Conservation (phyloP, 2,797 vertebrate species). For the Myripristis jacobus region DNA sequence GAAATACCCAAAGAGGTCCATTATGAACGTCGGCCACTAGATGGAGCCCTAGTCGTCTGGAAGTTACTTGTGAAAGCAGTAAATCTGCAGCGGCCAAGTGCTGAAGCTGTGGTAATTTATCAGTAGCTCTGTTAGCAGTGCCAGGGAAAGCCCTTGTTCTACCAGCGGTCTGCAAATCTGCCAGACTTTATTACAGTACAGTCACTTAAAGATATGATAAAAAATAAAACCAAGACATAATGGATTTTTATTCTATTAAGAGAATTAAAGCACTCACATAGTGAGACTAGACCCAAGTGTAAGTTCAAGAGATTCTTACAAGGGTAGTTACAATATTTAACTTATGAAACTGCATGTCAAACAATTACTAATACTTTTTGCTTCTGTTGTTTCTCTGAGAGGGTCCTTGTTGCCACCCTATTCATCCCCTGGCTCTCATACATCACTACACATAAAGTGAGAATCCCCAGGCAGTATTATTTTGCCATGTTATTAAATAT, state of each 20-base stretch:
- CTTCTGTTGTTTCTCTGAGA: not conserved
- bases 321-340: not conserved
- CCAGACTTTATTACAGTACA: not conserved
- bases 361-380: conserved; percentile 23
- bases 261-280: conserved; percentile 65
- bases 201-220: conserved; percentile 13
- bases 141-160: conserved; percentile 18
- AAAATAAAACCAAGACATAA: conserved; percentile 10
- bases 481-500: conserved; percentile 24
- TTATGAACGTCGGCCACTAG: conserved; percentile 52
- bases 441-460: conserved; percentile 1
- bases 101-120: not conserved
- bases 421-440: not conserved
- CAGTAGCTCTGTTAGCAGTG: conserved; percentile 27
- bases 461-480: not conserved
- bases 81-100: conserved; percentile 2
- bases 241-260: conserved; percentile 56
- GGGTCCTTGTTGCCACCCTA: conserved; percentile 3
- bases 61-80: not conserved
- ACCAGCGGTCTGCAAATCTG: not conserved
- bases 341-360: not conserved
- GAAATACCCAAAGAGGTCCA: not conserved
- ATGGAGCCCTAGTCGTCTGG: conserved; percentile 49
- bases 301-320: conserved; percentile 17
- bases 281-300: conserved; percentile 59